Percentiles rank a stretch among this genome's conserved stretches.
These are phyloP conservation scores for Eremobia ochroleuca DNA, from an alignment of 2,888 invertebrate species.

Conservation along the genomic window DNA sequence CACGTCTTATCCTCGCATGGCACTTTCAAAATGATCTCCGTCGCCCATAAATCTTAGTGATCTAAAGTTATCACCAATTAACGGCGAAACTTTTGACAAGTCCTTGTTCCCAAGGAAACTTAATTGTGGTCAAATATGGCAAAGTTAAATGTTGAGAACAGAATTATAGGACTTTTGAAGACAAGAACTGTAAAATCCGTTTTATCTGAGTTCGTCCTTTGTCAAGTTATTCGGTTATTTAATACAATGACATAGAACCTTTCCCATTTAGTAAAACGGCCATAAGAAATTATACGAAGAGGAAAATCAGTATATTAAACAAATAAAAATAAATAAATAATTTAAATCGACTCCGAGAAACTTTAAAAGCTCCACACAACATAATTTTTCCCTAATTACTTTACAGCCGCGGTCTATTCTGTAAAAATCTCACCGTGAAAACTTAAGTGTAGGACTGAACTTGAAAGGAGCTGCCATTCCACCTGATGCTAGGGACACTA, in stretches of 20 bases:
- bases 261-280: neutral
- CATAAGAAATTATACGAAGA: neutral
- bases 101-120: slow-evolving; percentile 41
- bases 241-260: neutral
- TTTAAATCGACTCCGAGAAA: neutral
- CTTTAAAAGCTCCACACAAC: neutral
- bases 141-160: slow-evolving; percentile 26
- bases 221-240: slow-evolving; percentile 20
- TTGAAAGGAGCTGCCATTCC: too few species aligned
- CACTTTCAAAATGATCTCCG: slow-evolving; percentile 24
- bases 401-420: neutral
- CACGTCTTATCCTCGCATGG: neutral
- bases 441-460: neutral
- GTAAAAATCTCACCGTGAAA: neutral
- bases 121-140: slow-evolving; percentile 51
- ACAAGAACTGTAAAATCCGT: slow-evolving; percentile 3
- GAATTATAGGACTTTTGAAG: slow-evolving; percentile 7
- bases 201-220: slow-evolving; percentile 2
- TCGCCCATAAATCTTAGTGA: slow-evolving; percentile 44
- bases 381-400: neutral
- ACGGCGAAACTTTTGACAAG: slow-evolving; percentile 41
- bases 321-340: neutral
- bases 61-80: slow-evolving; percentile 52
- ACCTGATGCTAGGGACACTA: too few species aligned
- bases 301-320: neutral